Base-by-base conservation (phyloP, 2,888 invertebrate genomes). In the Tinea trinotella region DNA sequence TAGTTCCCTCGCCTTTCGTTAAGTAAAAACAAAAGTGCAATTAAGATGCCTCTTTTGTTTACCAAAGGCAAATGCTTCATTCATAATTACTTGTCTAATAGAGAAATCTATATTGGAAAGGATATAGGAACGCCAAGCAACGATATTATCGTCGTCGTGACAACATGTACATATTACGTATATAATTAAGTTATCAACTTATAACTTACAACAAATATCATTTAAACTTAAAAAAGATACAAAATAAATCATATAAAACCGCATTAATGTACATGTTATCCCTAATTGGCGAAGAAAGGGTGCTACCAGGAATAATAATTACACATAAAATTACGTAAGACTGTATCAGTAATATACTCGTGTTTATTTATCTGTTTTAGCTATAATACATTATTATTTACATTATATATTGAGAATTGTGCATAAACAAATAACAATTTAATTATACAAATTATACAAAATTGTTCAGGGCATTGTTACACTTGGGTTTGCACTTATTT, bases 291-390 rank as follows among this genome's bases (percentile, higher is more conserved):
- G 79, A 80, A 70, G 77, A 80, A 82, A 77, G 85, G 87, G 87
- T 87, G 87, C 87, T 87, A 87, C 87, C 87, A 86, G 87, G 87
- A 86, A 84, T 86, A 86, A 86, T 84, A 81, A 80, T 81, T 81
- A 83, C 50, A 50, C 22, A 40, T 53, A 12, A 86, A 86, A 87
- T 79, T 80, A 84, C 80, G 76, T 78, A 76, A 84, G 82, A 86
- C 84, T 78, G 74, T 62, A 74, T 83, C 82, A 76, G 83, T 86
- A 85, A 87, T 87, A 87, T 87, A 87, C 87, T 85, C 85, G 74
- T 82, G 75, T 83, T 88, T 88, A 80, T 88, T 88, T 74, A n/a
- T 83, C 84, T 73, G 80, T 75, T 75, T 83, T 77, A 82, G 76
- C 85, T 87, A 86, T 85, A 75, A 83, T 87, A 87, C 86, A 87